These are phyloP conservation scores for Brienomyrus brachyistius DNA, from an alignment of 2,113 vertebrate genomes.

Conservation along the genomic window DNA sequence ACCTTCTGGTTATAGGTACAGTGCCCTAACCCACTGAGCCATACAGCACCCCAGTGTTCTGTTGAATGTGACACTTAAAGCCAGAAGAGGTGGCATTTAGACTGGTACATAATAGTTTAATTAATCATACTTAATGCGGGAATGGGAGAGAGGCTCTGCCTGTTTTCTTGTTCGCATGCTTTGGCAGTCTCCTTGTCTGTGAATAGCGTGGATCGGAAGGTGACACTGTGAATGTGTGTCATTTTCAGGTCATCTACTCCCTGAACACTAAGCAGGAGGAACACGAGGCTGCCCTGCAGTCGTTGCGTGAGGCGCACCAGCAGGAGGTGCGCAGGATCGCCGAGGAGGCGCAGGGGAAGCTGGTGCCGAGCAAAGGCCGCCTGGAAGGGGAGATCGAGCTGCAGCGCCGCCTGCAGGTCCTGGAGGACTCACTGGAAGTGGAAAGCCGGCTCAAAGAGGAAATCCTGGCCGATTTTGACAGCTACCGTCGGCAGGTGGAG, in stretches of 20 bases:
- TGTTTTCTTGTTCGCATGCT: neutral
- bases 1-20: neutral
- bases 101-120: neutral
- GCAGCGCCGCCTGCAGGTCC: slow-evolving; percentile 67
- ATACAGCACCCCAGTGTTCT: neutral
- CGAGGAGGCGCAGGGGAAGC: slow-evolving; percentile 62
- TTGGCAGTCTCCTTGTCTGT: neutral
- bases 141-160: neutral
- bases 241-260: slow-evolving; percentile 82
- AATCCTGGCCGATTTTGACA: slow-evolving; percentile 52
- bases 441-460: slow-evolving; percentile 73
- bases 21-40: neutral
- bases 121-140: neutral
- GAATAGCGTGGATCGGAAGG: neutral
- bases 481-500: slow-evolving; percentile 50
- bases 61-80: neutral
- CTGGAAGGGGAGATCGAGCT: slow-evolving; percentile 64
- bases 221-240: neutral
- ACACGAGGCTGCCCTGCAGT: slow-evolving; percentile 71
- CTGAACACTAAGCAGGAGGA: slow-evolving; percentile 91
- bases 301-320: slow-evolving; percentile 70
- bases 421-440: slow-evolving; percentile 78
- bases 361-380: slow-evolving; percentile 53
- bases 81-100: neutral
- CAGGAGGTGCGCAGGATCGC: slow-evolving; percentile 72